These are phyloP conservation scores for Tetraodon nigroviridis DNA, from an alignment of 2,113 vertebrate genomes.

Conservation along the genomic window DNA sequence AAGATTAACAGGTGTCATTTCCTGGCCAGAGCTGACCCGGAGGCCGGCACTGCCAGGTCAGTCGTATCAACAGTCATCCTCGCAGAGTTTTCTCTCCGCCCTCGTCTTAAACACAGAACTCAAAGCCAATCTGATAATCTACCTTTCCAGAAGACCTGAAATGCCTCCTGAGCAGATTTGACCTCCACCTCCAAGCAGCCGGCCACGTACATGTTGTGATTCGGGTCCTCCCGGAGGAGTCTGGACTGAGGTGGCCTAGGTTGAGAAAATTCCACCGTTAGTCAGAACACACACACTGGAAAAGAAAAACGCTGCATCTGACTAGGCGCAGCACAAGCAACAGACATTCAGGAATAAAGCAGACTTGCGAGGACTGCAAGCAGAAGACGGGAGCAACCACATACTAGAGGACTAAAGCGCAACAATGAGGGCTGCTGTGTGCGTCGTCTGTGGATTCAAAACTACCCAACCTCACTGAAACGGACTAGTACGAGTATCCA, in stretches of 20 bases:
- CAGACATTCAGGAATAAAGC: background rate
- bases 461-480: too few species aligned
- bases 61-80: constrained; percentile 70
- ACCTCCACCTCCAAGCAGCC: constrained; percentile 94
- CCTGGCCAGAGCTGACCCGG: constrained; percentile 65
- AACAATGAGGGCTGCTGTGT: too few species aligned
- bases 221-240: constrained; percentile 90
- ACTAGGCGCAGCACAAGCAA: background rate
- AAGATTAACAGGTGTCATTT: constrained; percentile 73
- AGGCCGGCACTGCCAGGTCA: constrained; percentile 72
- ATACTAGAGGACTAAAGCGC: background rate
- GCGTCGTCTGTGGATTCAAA: too few species aligned
- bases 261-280: constrained; percentile 24
- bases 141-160: constrained; percentile 97
- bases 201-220: constrained; percentile 95
- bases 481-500: constrained; percentile 32
- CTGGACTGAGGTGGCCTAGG: constrained; percentile 92
- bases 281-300: background rate
- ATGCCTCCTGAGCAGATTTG: constrained; percentile 92
- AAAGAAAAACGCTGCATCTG: background rate
- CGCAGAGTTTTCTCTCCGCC: constrained; percentile 10
- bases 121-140: constrained; percentile 32
- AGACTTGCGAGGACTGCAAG: background rate
- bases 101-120: background rate
- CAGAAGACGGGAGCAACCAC: background rate